These are phyloP conservation scores for Andrena dorsata DNA, from an alignment of 2,888 invertebrate genomes.

Conservation along the genomic window DNA sequence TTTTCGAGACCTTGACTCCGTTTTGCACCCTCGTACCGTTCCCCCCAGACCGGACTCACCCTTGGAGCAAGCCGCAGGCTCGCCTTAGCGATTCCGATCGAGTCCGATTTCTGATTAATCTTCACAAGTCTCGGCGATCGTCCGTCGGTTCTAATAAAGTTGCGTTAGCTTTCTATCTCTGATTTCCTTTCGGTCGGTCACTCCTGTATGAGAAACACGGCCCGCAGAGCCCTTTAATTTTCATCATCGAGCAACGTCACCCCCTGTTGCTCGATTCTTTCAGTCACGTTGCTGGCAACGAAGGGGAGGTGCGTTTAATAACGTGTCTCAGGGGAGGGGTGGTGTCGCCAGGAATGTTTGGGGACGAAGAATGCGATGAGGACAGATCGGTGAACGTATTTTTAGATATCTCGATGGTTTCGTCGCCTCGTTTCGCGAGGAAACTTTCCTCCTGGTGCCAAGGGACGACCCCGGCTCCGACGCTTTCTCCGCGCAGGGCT, in stretches of 20 bases:
- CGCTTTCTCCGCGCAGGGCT: slow-evolving; percentile 34
- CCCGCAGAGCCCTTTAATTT: slow-evolving; percentile 31
- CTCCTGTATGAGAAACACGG: background rate
- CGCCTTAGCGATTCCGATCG: slow-evolving; percentile 26
- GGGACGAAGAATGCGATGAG: slow-evolving; percentile 39
- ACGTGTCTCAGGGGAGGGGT: slow-evolving; percentile 12
- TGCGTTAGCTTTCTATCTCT: background rate
- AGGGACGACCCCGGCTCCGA: slow-evolving; percentile 15
- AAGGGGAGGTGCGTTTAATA: slow-evolving; percentile 19
- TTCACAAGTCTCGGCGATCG: background rate
- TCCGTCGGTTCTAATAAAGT: background rate
- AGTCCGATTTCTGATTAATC: slow-evolving; percentile 13
- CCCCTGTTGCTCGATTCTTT: slow-evolving; percentile 13
- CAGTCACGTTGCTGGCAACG: slow-evolving; percentile 14
- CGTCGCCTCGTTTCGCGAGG: slow-evolving; percentile 24
- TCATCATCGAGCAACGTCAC: slow-evolving; percentile 15
- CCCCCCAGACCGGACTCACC: background rate
- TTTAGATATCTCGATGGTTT: slow-evolving; percentile 36
- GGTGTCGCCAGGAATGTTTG: slow-evolving; percentile 23
- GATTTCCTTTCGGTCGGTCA: background rate
- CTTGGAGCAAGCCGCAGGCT: background rate
- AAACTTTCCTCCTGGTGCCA: slow-evolving; percentile 23
- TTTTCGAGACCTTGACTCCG: slow-evolving; percentile 48
- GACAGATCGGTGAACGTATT: slow-evolving; percentile 46
- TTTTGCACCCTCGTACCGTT: background rate